Conservation (phyloP, 1,140 invertebrate species). For the Drosophila ohnishii region DNA sequence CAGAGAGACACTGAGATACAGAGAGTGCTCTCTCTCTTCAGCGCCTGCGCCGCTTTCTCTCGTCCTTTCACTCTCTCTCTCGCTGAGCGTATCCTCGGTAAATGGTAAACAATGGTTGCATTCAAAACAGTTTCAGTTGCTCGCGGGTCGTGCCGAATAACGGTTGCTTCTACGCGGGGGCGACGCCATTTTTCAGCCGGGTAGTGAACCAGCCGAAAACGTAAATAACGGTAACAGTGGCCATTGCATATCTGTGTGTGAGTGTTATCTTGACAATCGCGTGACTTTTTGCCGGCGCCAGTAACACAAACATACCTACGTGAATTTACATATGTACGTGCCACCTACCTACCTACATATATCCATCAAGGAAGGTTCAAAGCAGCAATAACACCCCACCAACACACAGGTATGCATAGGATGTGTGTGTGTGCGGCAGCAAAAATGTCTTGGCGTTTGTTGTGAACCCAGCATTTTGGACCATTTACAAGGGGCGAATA, state of each 20-base stretch:
- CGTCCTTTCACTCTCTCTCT: conserved; percentile 1
- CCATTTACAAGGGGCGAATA: conserved; percentile 27
- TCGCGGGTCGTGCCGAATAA: conserved; percentile 24
- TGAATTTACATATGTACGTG: conserved; percentile 1
- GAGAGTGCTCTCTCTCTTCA: neutral
- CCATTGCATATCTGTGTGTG: conserved; percentile 16
- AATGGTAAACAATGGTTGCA: conserved; percentile 44
- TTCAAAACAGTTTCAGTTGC: conserved; percentile 61
- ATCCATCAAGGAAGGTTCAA: conserved; percentile 34
- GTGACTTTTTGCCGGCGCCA: conserved; percentile 52
- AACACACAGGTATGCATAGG: conserved; percentile 2
- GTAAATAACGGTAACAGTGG: conserved; percentile 23
- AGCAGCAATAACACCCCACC: conserved; percentile 26
- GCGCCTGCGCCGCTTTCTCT: conserved; percentile 24
- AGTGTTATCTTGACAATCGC: conserved; percentile 56
- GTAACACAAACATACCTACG: neutral
- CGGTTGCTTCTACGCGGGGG: conserved; percentile 22
- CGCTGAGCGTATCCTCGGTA: neutral
- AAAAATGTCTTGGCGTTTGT: conserved; percentile 15
- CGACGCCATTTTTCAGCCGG: neutral
- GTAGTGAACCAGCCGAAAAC: neutral
- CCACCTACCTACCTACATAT: neutral
- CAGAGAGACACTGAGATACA: neutral
- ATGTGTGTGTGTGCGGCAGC: conserved; percentile 6
- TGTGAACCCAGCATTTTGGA: conserved; percentile 21